A percentile compares a stretch with the other conserved stretches of the same genome.
phyloP scores from a whole-genome alignment of 2,888 invertebrate genomes.

The Tetheella fluctuosa region DNA sequence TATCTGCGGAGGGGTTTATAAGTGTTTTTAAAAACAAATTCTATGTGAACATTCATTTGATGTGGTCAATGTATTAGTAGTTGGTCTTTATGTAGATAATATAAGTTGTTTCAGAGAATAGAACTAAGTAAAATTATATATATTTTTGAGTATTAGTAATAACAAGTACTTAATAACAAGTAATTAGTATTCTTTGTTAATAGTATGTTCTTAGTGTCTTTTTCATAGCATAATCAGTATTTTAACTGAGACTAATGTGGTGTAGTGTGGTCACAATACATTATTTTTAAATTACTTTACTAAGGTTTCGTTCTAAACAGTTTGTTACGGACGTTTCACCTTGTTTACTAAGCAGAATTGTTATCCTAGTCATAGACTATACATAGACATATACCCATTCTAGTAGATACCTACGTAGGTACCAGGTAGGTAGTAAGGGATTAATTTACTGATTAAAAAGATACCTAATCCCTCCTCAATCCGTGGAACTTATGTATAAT shows the following conservation, averaged over 20 bases:
- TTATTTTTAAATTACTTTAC: slow-evolving; percentile 35
- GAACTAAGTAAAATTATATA: too few relatives aligned
- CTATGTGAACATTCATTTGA: too few relatives aligned
- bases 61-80: too few relatives aligned
- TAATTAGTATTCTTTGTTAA: too few relatives aligned
- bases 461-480: slow-evolving; percentile 2
- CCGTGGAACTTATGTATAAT: slow-evolving; percentile 6
- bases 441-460: not conserved
- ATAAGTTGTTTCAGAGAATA: too few relatives aligned
- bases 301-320: slow-evolving; percentile 66
- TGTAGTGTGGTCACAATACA: slow-evolving; percentile 15
- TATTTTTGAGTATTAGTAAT: too few relatives aligned
- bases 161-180: too few relatives aligned
- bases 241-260: not conserved
- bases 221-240: too few relatives aligned
- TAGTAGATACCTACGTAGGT: not conserved
- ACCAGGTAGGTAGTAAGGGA: not conserved
- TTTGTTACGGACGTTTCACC: slow-evolving; percentile 52
- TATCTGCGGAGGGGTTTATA: too few relatives aligned
- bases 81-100: too few relatives aligned
- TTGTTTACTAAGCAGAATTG: slow-evolving; percentile 25
- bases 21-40: too few relatives aligned
- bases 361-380: not conserved
- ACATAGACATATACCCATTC: not conserved
- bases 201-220: too few relatives aligned